Base-by-base conservation (phyloP, 2,113 vertebrate species). In the Ochotona curzoniae region DNA sequence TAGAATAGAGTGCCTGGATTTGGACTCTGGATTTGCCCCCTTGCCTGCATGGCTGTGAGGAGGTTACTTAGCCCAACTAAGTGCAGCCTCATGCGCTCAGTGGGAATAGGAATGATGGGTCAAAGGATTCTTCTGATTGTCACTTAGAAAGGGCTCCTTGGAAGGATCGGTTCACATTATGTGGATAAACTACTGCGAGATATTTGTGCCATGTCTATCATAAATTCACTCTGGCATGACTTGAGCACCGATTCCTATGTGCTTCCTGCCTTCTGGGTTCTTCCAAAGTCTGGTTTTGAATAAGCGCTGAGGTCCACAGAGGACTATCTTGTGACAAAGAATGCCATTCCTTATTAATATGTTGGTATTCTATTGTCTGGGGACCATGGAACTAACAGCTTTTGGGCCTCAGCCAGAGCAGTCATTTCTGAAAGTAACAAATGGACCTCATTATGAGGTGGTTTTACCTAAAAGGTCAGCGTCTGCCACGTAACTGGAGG, bases 381-480 rank as follows among this genome's bases (percentile, higher is more conserved):
- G 70, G 78, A 90, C 57, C n/a, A 47, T 69, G 83, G 17, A 63
- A 79, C 76, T 49, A 3, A 83, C 61, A 1, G 66, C 69, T 38
- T 49, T 94, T 92, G 87, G 75, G 32, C 69, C 73, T 82, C 38
- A 89, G 83, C 78, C 63, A 95, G 78, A 60, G 15, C 66, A 86
- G 64, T 94, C 64, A 91, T 91, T 84, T 89, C 64, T 78, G 84
- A 89, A 57, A 85, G 60, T 87, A 95, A 83, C 57, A 87, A 94
- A 97, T 82, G 69, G 69, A 67, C 61, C 25, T 91, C 51, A 91
- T 91, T 79, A 83, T 89, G 89, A 91, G 76, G 26, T 82, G 60
- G 76, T 95, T 96, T 95, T 91, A 82, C 83, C 84, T 95, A 49
- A 94, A 95, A 97, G 71, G 69, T 96, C 87, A 95, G 69, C 38